Base-by-base conservation (phyloP, 2,113 vertebrate species). In the Tinamus guttatus region DNA sequence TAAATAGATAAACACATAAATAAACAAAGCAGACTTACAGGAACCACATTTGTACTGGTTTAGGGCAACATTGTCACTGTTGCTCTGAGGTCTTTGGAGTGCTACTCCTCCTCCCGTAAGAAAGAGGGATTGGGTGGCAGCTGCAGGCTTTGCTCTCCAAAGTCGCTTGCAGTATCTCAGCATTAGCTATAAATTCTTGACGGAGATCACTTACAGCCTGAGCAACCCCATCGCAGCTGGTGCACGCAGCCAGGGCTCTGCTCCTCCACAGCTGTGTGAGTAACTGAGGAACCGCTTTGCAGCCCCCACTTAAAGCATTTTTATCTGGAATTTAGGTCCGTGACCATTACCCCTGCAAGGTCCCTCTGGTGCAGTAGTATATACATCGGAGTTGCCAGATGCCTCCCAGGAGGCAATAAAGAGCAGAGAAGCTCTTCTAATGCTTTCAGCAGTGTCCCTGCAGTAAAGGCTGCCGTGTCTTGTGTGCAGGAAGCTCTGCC, bases 301-400 rank as follows among this genome's bases (percentile, higher is more conserved):
- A 77, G 32, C 62, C 34, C 1, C 32, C 34, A 38, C 74, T 38
- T 49, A 28, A 6, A 17, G 28, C 6, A 1, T 7, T 7, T 41
- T 34, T 22, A 34, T 51, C 27, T 43, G 85, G 34, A 15, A 27
- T 14, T 20, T 5, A 54, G 14, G 34, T 5, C 13, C 76, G 20
- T 0, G 0, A 34, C 49, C 45, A 56, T 10, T n/a, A 4, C 1
- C 0, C 24, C 2, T 28, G 62, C 65, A 51, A 13, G 1, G 22
- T 22, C 43, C 86, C 38, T 11, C 27, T 43, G 43, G 22, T 28
- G 38, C 27, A 30, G 1, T 0, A 20, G 60, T 34, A 22, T 2
- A 0, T 15, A 9, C 5, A 7, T 4, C 60, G 21, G 2, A 0
- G 2, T 0, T 4, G 60, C 10, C 36, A 70, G 83, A 30, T 1